Evolutionary conservation across 2,888 invertebrate genomes (phyloP), one percentile per base, ranked within the genome.

Genomic region (Agriopis aurantiaria): DNA sequence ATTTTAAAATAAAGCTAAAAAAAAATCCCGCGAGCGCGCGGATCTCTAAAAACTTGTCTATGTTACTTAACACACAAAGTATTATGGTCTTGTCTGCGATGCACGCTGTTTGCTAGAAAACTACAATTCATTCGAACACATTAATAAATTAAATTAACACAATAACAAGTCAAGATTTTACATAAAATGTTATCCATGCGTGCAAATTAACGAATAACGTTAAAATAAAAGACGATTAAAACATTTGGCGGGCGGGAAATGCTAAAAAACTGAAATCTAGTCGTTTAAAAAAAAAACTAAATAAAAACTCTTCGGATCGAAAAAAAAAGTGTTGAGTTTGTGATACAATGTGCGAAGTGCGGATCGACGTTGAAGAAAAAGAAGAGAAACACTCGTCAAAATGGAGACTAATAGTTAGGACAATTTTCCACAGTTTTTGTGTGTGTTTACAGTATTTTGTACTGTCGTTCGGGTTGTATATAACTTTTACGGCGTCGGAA

Each of bases 331-430:
- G 33, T 33, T 33, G 1, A 5, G 5, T 33, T 33, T 33, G 33
- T 33, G 33, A 33, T 33, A 82, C 77, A 79, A 82, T 83, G 85
- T 69, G 67, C n/a, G 82, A 81, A 69, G 65, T 78, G 33, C 68
- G 65, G 52, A 73, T 83, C 3, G 64, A 71, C 5, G 59, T 80
- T 14, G 53, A 9, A 2, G 48, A 49, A 12, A 60, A 43, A 58
- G 61, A 68, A 12, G 41, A 45, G 8, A 51, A 67, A 40, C 53
- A 9, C 4, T 1, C 9, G 10, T 51, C 12, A 0, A 69, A 40
- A 58, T n/a, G 52, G 3, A 60, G 67, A 41, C 48, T 75, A 17
- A 14, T 61, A 1, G 33, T 77, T 7, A 72, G 76, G 52, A 77
- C 74, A 0, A 0, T 77, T 8, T 62, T 74, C 8, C 79, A 78